phyloP scores from a whole-genome alignment of 1,140 invertebrate species.

The Pseudomyrmex gracilis region DNA sequence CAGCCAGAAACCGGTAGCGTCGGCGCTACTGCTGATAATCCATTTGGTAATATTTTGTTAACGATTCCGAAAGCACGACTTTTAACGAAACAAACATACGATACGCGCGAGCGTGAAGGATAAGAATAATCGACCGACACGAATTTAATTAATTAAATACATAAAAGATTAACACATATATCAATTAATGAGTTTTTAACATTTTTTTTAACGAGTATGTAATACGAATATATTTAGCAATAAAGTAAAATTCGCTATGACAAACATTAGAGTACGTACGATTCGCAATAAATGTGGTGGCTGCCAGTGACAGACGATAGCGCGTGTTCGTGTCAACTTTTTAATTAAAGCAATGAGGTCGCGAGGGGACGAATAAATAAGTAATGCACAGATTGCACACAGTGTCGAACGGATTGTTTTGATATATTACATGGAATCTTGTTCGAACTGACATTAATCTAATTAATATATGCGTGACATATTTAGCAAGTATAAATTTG shows the following conservation, averaged over 20 bases:
- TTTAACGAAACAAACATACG: not conserved
- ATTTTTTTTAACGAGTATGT: no score
- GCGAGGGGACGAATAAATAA: not conserved
- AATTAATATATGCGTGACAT: conserved; percentile 26
- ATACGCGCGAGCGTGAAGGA: not conserved
- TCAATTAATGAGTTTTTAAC: no score
- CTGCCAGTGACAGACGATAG: conserved; percentile 14
- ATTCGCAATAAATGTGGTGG: conserved; percentile 9
- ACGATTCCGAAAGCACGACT: not conserved
- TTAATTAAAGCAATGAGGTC: conserved; percentile 37
- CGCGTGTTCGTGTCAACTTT: conserved; percentile 49
- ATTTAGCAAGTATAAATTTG: conserved; percentile 40
- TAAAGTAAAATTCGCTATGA: not conserved
- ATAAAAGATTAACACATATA: no score
- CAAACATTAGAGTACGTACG: not conserved
- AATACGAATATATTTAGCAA: not conserved
- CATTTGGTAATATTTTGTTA: conserved; percentile 74
- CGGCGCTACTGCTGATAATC: conserved; percentile 70
- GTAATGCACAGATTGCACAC: not conserved
- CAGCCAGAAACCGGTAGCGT: conserved; percentile 59
- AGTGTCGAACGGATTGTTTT: conserved; percentile 15
- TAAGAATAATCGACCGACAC: not conserved
- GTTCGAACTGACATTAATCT: conserved; percentile 17
- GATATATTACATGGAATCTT: conserved; percentile 30
- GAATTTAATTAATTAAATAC: conserved; percentile 23